Conservation (phyloP, 2,113 vertebrate genomes). For the Chiloscyllium plagiosum region DNA sequence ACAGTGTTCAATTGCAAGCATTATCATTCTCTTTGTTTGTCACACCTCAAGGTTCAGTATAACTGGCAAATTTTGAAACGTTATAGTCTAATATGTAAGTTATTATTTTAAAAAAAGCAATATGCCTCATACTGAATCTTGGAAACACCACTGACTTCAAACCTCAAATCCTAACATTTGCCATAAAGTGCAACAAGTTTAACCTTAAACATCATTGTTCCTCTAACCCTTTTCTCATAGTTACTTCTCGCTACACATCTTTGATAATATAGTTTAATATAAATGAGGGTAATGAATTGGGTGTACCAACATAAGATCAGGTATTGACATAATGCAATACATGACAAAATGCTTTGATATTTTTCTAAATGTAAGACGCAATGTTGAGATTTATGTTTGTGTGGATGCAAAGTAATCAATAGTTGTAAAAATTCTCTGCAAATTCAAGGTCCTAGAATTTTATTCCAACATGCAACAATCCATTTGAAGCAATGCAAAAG, state of each 20-base stretch:
- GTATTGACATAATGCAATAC: not conserved
- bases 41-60: not conserved
- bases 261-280: not conserved
- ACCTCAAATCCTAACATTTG: not conserved
- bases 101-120: not conserved
- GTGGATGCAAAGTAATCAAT: not conserved
- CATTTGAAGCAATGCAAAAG: not conserved
- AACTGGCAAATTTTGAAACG: not conserved
- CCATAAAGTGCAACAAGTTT: not conserved
- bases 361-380: not conserved
- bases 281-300: not conserved
- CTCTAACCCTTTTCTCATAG: not conserved
- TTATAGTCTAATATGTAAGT: not conserved
- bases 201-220: not conserved
- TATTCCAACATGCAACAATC: not conserved
- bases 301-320: not conserved
- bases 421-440: not conserved
- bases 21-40: not conserved
- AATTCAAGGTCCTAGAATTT: not conserved
- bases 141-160: not conserved
- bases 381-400: not conserved
- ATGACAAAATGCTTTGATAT: not conserved
- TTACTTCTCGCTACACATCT: not conserved
- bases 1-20: not conserved
- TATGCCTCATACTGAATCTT: not conserved